phyloP scores from a whole-genome alignment of 2,797 vertebrate species.

The Sciaenops ocellatus region DNA sequence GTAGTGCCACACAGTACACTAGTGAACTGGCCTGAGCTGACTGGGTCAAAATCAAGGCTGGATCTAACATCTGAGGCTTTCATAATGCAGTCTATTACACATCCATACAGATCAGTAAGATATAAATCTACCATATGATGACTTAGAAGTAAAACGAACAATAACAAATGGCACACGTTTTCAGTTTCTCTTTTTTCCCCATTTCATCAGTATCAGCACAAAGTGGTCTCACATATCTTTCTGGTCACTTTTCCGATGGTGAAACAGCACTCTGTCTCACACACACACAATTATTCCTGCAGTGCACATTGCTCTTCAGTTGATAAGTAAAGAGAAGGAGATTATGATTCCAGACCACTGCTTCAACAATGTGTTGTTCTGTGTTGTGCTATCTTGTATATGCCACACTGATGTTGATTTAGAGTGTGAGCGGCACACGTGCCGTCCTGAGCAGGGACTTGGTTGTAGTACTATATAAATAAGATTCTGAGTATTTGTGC shows the following conservation, averaged over 20 bases:
- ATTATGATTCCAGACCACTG: constrained; percentile 49
- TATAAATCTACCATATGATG: constrained; percentile 1
- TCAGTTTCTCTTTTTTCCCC: constrained; percentile 14
- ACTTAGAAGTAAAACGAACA: constrained; percentile 15
- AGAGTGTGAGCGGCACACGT: constrained; percentile 25
- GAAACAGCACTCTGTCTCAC: constrained; percentile 4
- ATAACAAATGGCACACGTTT: constrained; percentile 7
- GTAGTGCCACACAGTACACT: neutral
- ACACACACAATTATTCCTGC: constrained; percentile 18
- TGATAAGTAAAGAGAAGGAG: constrained; percentile 38
- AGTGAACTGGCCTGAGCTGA: neutral
- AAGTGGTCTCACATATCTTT: neutral
- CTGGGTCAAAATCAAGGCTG: neutral
- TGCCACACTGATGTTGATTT: constrained; percentile 64
- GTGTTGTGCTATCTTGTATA: constrained; percentile 54
- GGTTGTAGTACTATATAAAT: constrained; percentile 59
- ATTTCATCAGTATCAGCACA: constrained; percentile 27
- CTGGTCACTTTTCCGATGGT: constrained; percentile 1
- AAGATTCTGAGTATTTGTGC: constrained; percentile 25
- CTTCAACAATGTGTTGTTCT: constrained; percentile 32
- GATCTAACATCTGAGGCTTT: constrained; percentile 1
- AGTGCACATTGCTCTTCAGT: constrained; percentile 14
- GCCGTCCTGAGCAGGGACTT: constrained; percentile 29
- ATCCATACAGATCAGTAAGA: constrained; percentile 11
- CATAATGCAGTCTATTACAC: neutral